Conservation (phyloP, 2,113 vertebrate species). For the Notarius lentiginosus region DNA sequence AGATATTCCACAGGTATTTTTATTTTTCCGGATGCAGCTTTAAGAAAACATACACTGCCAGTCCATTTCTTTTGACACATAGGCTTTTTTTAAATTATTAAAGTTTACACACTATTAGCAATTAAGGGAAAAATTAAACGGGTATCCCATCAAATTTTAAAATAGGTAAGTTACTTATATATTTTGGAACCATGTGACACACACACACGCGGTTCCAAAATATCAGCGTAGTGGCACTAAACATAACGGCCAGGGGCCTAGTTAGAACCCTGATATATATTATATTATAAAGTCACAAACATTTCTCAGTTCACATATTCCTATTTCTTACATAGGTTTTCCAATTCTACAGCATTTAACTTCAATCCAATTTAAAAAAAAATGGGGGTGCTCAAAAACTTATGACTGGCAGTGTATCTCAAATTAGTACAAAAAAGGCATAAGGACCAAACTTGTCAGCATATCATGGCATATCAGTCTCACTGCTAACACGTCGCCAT, state of each 20-base stretch:
- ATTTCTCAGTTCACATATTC: background rate
- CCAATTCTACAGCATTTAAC: background rate
- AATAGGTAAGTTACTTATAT: too few relatives aligned
- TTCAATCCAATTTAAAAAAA: background rate
- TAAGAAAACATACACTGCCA: background rate
- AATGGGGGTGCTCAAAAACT: background rate
- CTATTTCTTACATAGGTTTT: background rate
- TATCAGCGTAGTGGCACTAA: too few relatives aligned
- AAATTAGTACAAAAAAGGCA: background rate
- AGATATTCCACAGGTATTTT: background rate
- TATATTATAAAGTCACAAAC: background rate
- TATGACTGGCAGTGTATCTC: background rate
- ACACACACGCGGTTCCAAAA: too few relatives aligned
- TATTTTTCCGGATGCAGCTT: background rate
- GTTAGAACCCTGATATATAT: too few relatives aligned
- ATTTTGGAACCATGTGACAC: too few relatives aligned
- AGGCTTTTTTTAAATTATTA: background rate
- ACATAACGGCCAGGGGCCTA: too few relatives aligned
- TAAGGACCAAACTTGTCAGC: background rate
- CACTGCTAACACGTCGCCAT: background rate
- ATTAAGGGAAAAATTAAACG: background rate
- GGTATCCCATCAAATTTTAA: background rate
- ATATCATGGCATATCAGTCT: slow-evolving; percentile 1
- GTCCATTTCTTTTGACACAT: background rate
- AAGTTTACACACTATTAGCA: background rate